Base-by-base conservation (phyloP, 2,888 invertebrate genomes). In the Fragum fragum region DNA sequence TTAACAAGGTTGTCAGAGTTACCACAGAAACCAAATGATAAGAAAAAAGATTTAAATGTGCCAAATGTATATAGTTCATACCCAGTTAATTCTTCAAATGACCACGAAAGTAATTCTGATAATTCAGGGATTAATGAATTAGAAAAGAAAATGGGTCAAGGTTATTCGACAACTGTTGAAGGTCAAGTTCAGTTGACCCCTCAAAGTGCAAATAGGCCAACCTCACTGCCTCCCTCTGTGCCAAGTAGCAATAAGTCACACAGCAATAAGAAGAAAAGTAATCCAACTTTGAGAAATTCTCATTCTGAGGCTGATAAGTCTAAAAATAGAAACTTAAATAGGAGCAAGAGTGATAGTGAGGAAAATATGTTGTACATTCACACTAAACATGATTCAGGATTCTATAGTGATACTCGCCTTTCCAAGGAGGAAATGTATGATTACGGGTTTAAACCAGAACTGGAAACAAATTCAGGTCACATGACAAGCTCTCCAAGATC, bases 391-490 rank as follows among this genome's bases (percentile, higher is more conserved):
- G 79, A 79, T 47, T 79, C 79, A 26, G 83, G 83, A 68, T 79
- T 76, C 29, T 70, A 76, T 72, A 79, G 83, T 74, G 79, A 79
- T 61, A 59, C 74, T n/a, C 74, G 69, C 39, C 63, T 73, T 55
- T 78, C 82, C 3, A 73, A 68, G 61, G 82, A 82, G 47, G 75
- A 83, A 71, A 73, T 78, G 47, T 80, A 85, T 36, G 71, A 81
- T 77, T 63, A 71, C 57, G 79, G 79, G 28, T 85, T 82, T 73
- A 85, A 79, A 72, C 79, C 76, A 29, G 83, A 83, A 21, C 66
- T 83, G 5, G 42, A 74, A 66, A 36, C 53, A 9, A 61, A 59
- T 21, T 70, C 42, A 57, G 77, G 75, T 7, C 68, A 55, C 52
- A 72, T 83, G 71, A 83, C 79, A 18, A 80, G 83, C 42, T 83